Evolutionary conservation across 2,888 invertebrate species (phyloP).

Genomic region (Chrysodeixis includens): DNA sequence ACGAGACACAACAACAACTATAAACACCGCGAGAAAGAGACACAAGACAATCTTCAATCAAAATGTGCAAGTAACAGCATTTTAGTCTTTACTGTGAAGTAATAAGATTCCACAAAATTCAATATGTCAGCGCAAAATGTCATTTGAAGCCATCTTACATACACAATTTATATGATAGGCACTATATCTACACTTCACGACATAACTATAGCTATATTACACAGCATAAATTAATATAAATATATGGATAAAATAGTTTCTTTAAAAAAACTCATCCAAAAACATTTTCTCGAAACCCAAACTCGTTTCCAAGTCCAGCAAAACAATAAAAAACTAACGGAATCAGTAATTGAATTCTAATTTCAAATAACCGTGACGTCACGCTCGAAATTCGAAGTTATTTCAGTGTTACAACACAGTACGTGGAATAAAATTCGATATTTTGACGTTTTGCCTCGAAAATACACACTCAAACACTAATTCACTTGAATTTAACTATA

Average conservation of each 20-base stretch:
- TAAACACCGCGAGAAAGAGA: conserved; percentile 69
- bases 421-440: conserved; percentile 51
- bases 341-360: conserved; percentile 45
- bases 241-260: conserved; percentile 20
- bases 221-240: conserved; percentile 24
- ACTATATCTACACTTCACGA: conserved; percentile 23
- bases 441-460: conserved; percentile 41
- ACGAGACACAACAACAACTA: conserved; percentile 64
- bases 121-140: conserved; percentile 49
- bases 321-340: conserved; percentile 46
- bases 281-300: conserved; percentile 18
- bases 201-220: not conserved
- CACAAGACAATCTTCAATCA: conserved; percentile 58
- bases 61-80: conserved; percentile 56
- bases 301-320: conserved; percentile 10
- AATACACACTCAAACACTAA: conserved; percentile 35
- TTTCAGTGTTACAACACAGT: conserved; percentile 65
- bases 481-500: conserved; percentile 30
- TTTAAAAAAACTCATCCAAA: conserved; percentile 6
- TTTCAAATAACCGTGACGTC: conserved; percentile 63
- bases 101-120: conserved; percentile 55
- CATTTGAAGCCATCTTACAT: conserved; percentile 52
- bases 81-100: conserved; percentile 62
- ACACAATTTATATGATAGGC: conserved; percentile 34
- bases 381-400: conserved; percentile 66